Percentiles rank a stretch among this genome's conserved stretches.
Evolutionary conservation across 2,797 vertebrate species (phyloP).

Genomic region (Anabas testudineus): DNA sequence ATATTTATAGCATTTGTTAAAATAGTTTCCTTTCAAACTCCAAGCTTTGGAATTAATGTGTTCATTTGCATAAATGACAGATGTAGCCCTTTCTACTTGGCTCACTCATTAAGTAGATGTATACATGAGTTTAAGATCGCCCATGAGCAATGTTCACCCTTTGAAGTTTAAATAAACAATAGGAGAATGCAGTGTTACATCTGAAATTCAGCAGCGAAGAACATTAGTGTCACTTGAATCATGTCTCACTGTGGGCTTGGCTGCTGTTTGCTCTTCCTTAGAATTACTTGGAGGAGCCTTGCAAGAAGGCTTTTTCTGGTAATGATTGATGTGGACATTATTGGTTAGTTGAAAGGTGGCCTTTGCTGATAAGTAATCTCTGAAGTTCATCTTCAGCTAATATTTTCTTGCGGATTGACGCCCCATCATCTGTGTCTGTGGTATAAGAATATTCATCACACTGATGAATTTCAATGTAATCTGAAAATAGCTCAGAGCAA

Average conservation of each 20-base stretch:
- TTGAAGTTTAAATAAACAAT: constrained; percentile 62
- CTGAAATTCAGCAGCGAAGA: constrained; percentile 45
- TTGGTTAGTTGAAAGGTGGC: constrained; percentile 62
- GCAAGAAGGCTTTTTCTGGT: constrained; percentile 14
- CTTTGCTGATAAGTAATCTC: constrained; percentile 72
- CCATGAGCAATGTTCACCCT: constrained; percentile 14
- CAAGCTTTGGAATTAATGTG: constrained; percentile 10
- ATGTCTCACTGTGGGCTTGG: constrained; percentile 41
- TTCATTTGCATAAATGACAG: constrained; percentile 19
- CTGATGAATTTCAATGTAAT: constrained; percentile 76
- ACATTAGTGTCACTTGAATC: constrained; percentile 68
- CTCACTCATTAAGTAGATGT: constrained; percentile 26
- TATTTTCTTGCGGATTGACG: constrained; percentile 57
- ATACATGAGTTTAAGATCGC: constrained; percentile 26
- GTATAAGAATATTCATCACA: constrained; percentile 64
- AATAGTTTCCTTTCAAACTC: constrained; percentile 15
- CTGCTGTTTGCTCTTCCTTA: constrained; percentile 11
- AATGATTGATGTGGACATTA: constrained; percentile 67
- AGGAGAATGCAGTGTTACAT: constrained; percentile 33
- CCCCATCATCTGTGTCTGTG: constrained; percentile 38
- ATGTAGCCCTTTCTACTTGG: constrained; percentile 15
- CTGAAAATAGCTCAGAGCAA: constrained; percentile 80
- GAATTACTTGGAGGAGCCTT: constrained; percentile 26
- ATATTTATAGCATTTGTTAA: constrained; percentile 34
- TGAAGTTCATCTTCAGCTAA: constrained; percentile 73